Percentiles rank a stretch among this genome's conserved stretches.
Conservation (phyloP, 2,888 invertebrate genomes). For the Nymphalis polychloros region DNA sequence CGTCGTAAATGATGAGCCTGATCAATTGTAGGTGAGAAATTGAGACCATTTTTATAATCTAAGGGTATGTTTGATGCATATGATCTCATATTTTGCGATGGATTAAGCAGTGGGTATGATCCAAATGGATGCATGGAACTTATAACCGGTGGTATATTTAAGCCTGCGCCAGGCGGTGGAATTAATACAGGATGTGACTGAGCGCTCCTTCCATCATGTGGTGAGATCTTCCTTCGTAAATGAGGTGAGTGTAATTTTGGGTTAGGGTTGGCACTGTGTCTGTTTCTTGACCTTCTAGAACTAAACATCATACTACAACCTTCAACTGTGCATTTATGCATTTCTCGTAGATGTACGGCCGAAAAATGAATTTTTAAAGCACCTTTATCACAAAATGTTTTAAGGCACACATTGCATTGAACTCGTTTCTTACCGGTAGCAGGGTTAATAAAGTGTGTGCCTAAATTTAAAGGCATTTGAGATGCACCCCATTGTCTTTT, state of each 20-base stretch:
- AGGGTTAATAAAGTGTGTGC: constrained; percentile 95
- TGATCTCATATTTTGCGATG: constrained; percentile 84
- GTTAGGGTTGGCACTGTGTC: constrained; percentile 99
- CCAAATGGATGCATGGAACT: constrained; percentile 89
- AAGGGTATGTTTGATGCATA: constrained; percentile 73
- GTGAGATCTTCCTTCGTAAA: constrained; percentile 94
- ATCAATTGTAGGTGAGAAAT: constrained; percentile 59
- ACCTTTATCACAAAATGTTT: constrained; percentile 99
- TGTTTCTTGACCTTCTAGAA: constrained; percentile 95
- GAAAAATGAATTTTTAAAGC: constrained; percentile 99
- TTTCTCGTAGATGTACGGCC: constrained; percentile 98
- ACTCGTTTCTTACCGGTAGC: constrained; percentile 97
- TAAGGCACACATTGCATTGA: constrained; percentile 98
- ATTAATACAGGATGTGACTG: constrained; percentile 91
- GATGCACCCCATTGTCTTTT: constrained; percentile 91
- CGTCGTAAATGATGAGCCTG: constrained; percentile 66
- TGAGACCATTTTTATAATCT: constrained; percentile 76
- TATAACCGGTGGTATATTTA: constrained; percentile 84
- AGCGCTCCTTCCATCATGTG: constrained; percentile 94
- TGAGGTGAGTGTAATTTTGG: constrained; percentile 98
- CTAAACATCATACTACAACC: constrained; percentile 99
- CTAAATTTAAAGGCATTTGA: constrained; percentile 89
- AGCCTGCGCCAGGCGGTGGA: constrained; percentile 85
- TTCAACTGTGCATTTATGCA: constrained; percentile 99
- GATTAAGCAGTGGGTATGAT: constrained; percentile 88